Base-by-base conservation (phyloP, 2,888 invertebrate genomes). In the Seira musarum region DNA sequence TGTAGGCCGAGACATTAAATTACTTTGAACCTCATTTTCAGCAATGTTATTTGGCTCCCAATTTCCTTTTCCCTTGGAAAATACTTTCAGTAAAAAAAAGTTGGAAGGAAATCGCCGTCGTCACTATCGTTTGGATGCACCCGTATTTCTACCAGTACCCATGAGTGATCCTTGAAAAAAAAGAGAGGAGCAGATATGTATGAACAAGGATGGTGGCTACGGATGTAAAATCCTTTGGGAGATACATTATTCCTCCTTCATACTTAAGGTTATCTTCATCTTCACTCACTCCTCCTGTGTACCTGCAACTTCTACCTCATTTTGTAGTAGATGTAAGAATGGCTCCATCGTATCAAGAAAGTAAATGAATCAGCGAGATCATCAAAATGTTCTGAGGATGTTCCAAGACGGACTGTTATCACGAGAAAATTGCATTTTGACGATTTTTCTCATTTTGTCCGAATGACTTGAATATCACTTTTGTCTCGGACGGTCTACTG, bases 201-300 rank as follows among this genome's bases (percentile, higher is more conserved):
- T n/a, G n/a, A n/a, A n/a, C 30, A 30, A 8, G 30, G 30, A 30
- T 30, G 8, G 30, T 2, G 30, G 8, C 30, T 30, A 30, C 30
- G 3, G 30, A 30, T 30, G 30, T 30, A 30, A 60, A 76, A 64
- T 69, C 76, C 69, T 30, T 24, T 61, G 69, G 69, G 69, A 69
- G 25, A 67, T 22, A 63, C 69, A 63, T 76, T 21, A 49, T 53
- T 6, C 15, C 63, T 46, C 40, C 22, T 69, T 63, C 53, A 24
- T 65, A 74, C 69, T 63, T 22, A 19, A 76, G 64, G 53, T 69
- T 69, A 76, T 76, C 69, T 30, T 30, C 30, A 76, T 76, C 69
- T 30, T 30, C 30, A 30, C 30, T 30, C 30, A 30, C 30, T 30
- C 30, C 30, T 30, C 2, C 30, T 5, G 3, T 30, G 30, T 8